phyloP scores from a whole-genome alignment of 2,888 invertebrate genomes.

The Dryobotodes eremita region DNA sequence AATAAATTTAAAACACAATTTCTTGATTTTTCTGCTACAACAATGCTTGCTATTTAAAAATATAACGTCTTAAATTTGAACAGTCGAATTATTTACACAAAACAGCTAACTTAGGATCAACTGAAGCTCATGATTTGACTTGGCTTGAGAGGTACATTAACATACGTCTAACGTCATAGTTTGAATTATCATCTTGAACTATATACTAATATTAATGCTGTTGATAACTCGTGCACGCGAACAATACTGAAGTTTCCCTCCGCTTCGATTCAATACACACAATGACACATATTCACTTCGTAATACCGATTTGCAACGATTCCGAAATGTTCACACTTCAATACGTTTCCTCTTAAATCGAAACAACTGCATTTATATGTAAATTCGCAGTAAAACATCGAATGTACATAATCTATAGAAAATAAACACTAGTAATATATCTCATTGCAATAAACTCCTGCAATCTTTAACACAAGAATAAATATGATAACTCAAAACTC shows the following conservation, averaged over 20 bases:
- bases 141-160: no score
- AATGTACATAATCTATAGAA: neutral
- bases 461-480: conserved; percentile 2
- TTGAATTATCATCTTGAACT: conserved; percentile 39
- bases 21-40: no score
- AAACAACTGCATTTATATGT: conserved; percentile 13
- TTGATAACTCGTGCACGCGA: conserved; percentile 38
- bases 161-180: conserved; percentile 25
- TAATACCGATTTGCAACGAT: conserved; percentile 32
- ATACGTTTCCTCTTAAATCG: neutral
- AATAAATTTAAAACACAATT: no score
- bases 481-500: neutral
- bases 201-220: conserved; percentile 44
- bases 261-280: conserved; percentile 28
- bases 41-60: no score
- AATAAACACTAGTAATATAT: neutral
- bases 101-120: no score
- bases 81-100: no score
- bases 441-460: neutral
- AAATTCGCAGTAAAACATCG: neutral
- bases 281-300: conserved; percentile 33
- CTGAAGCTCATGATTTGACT: no score
- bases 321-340: conserved; percentile 21
- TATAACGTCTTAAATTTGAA: no score
- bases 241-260: conserved; percentile 30